A percentile compares a stretch with the other conserved stretches of the same genome.
These are phyloP conservation scores for Xestia rhomboidea DNA, from an alignment of 2,888 invertebrate species.

Conservation along the genomic window DNA sequence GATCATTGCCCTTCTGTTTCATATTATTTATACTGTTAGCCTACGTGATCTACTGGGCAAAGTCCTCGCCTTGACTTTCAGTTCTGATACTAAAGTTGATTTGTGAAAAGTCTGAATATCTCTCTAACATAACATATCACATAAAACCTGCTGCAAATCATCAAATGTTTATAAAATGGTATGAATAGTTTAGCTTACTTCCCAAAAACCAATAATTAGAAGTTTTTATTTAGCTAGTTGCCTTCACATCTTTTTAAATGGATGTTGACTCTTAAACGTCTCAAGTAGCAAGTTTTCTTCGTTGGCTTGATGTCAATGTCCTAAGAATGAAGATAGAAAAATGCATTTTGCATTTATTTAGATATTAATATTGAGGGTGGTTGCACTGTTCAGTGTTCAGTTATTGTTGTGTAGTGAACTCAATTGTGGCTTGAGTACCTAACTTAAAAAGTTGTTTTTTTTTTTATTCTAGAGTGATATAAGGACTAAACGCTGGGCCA, in stretches of 20 bases:
- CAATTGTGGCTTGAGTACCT: neutral
- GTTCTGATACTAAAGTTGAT: no score
- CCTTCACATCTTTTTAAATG: neutral
- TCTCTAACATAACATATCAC: no score
- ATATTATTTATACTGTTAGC: no score
- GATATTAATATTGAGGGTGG: slow-evolving; percentile 30
- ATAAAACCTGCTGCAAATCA: no score
- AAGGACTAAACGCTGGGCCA: no score
- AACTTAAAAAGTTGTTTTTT: neutral
- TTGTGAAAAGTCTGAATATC: no score
- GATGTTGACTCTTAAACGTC: neutral
- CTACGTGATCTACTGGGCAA: no score
- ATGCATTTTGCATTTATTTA: slow-evolving; percentile 42
- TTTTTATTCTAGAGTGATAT: neutral
- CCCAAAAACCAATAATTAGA: neutral
- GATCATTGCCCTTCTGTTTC: no score
- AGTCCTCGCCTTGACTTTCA: no score
- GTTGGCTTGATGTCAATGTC: slow-evolving; percentile 27
- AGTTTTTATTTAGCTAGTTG: neutral
- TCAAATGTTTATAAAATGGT: no score
- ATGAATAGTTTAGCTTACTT: neutral
- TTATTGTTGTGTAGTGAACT: slow-evolving; percentile 15
- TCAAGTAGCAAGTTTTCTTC: slow-evolving; percentile 2
- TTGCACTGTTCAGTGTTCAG: neutral
- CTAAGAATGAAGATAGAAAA: slow-evolving; percentile 35